Evolutionary conservation across 2,113 vertebrate genomes (phyloP).

Genomic region (Vulpes lagopus): DNA sequence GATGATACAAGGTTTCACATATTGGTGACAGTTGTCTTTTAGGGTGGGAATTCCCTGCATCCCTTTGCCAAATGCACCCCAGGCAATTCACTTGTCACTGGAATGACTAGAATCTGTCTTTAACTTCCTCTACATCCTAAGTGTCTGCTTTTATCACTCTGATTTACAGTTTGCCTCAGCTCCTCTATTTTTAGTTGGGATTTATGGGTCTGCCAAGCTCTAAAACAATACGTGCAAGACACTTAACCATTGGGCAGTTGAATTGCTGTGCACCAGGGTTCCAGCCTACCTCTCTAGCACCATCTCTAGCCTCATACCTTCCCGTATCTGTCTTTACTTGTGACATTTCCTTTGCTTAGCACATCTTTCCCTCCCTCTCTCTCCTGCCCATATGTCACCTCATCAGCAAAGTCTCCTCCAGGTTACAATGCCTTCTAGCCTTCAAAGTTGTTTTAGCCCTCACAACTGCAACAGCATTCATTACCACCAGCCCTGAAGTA

Average conservation of each 20-base stretch:
- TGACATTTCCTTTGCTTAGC: not conserved
- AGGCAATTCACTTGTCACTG: not conserved
- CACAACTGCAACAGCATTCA: not conserved
- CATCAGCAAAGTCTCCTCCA: not conserved
- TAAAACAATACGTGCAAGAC: not conserved
- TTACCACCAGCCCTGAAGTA: not conserved
- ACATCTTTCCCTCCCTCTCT: not conserved
- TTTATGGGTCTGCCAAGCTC: not conserved
- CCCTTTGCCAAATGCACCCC: not conserved
- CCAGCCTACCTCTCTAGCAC: not conserved
- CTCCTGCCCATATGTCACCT: not conserved
- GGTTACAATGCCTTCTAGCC: not conserved
- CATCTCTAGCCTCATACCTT: not conserved
- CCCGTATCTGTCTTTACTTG: not conserved
- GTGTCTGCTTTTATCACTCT: not conserved
- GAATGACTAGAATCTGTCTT: not conserved
- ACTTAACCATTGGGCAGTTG: not conserved
- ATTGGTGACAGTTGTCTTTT: not conserved
- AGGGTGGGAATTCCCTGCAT: not conserved
- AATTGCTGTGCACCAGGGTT: not conserved
- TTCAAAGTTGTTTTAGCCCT: not conserved
- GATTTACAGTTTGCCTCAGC: not conserved
- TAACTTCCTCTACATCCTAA: not conserved
- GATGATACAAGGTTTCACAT: not conserved
- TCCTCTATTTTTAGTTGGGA: not conserved